Evolutionary conservation across 2,888 invertebrate genomes (phyloP), one percentile per base, ranked within the genome.

Genomic region (Dasysyrphus albostriatus): DNA sequence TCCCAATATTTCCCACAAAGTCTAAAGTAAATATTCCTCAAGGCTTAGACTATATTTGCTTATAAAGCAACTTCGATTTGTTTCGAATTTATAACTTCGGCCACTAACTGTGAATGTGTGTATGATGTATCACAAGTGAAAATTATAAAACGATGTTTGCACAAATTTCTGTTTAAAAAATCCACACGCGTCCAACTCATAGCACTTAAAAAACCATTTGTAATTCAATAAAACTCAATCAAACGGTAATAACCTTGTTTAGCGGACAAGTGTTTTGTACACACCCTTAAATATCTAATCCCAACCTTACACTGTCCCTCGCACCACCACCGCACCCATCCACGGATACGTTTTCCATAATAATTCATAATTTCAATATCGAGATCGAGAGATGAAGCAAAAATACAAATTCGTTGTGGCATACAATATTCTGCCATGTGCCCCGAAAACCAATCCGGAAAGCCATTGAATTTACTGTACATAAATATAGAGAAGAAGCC

Each of bases 191-290:
- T 77, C n/a, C 49, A 29, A 49, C 47, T 16, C 44, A 29, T 39
- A 39, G 32, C 87, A 87, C 78, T 87, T 83, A 67, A 87, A 87
- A 83, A 79, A 14, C 83, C 61, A 87, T 87, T 87, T 70, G 44
- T 79, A 79, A 75, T 72, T 70, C 87, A 78, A 87, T 87, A 72
- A 78, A 83, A 78, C 51, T 44, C 78, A 70, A 87, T 87, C 82
- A 82, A 87, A 83, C 51, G 65, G 19, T 83, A 83, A 87, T 87
- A 83, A 87, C 83, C 75, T 75, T 83, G 83, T 87, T 87, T 79
- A 87, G 75, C 42, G 39, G 83, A 79, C 83, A 87, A 87, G 87
- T 87, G 83, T 79, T 79, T 54, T 70, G 78, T 78, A 70, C 78
- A 79, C 87, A 83, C 78, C 87, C 87, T 79, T 73, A 67, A 67